A percentile compares a stretch with the other conserved stretches of the same genome.
These are phyloP conservation scores for Neoaliturus tenellus DNA, from an alignment of 2,888 invertebrate species.

Conservation along the genomic window DNA sequence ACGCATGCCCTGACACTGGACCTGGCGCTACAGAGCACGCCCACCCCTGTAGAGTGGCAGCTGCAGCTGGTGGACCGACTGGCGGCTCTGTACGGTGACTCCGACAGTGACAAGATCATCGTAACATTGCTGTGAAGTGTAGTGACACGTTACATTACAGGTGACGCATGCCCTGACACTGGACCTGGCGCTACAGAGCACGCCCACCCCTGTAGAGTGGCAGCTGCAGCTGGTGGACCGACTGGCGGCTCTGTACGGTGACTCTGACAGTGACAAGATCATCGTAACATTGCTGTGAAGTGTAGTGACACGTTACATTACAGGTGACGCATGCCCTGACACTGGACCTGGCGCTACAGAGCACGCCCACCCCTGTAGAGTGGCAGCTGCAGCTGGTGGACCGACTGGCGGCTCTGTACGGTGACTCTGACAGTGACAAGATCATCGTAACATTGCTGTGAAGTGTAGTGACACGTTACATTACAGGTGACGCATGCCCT, in stretches of 20 bases:
- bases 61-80: slow-evolving; percentile 80
- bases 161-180: slow-evolving; percentile 54
- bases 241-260: slow-evolving; percentile 71
- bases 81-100: slow-evolving; percentile 71
- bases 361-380: slow-evolving; percentile 72
- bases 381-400: slow-evolving; percentile 86
- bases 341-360: slow-evolving; percentile 45
- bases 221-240: slow-evolving; percentile 81
- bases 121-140: slow-evolving; percentile 73
- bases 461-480: background rate
- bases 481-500: slow-evolving; percentile 53
- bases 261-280: slow-evolving; percentile 78
- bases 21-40: slow-evolving; percentile 32
- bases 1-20: slow-evolving; percentile 14
- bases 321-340: slow-evolving; percentile 54
- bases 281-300: slow-evolving; percentile 77
- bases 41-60: slow-evolving; percentile 80
- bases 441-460: slow-evolving; percentile 82
- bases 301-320: background rate
- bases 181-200: slow-evolving; percentile 37
- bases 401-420: slow-evolving; percentile 72
- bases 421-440: slow-evolving; percentile 76
- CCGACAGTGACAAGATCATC: slow-evolving; percentile 80
- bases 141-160: background rate
- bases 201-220: slow-evolving; percentile 78